Evolutionary conservation across 2,888 invertebrate species (phyloP), one percentile per base, ranked within the genome.

Genomic region (Chalcosyrphus nemorum): DNA sequence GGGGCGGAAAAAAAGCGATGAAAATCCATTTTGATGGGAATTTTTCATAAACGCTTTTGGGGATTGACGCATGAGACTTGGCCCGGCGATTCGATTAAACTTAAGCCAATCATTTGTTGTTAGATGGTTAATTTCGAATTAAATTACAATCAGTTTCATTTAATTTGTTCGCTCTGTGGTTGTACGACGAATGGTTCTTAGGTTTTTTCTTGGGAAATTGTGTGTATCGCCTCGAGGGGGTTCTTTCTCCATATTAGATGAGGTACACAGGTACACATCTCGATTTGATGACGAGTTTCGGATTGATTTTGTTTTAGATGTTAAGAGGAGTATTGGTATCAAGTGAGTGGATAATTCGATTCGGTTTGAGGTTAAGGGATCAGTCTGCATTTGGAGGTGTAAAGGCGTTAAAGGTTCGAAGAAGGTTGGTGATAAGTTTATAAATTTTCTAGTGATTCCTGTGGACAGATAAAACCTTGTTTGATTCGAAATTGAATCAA

Each of bases 101-200:
- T 56, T 21, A 38, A 54, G 52, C 41, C 66, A 63, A 74, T 54
- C 66, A 66, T 27, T 41, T 27, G 52, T 41, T 27, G 52, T 24
- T 35, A 50, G 50, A 65, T 15, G 50, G 50, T 63, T 54, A 63
- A 74, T 47, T 61, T 74, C 38, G 19, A 65, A 45, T 65, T 17
- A 38, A 63, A 45, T 50, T 74, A 35, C 35, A 45, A 45, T 74
- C 19, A 27, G 32, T 54, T 65, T 56, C 65, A 32, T 47, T 63
- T 63, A 13, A 59, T 50, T 27, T 59, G 27, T 27, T 13, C 32
- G 11, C 7, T 32, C 32, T 9, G 24, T 11, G 35, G 57, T 15
- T 1, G 41, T 24, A 13, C 24, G 21, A 9, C 35, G 41, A 7
- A 13, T 57, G 41, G 13, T n/a, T n/a, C n/a, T n/a, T n/a, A 9